Evolutionary conservation across 2,888 invertebrate species (phyloP).

Genomic region (Octodonta nipae): DNA sequence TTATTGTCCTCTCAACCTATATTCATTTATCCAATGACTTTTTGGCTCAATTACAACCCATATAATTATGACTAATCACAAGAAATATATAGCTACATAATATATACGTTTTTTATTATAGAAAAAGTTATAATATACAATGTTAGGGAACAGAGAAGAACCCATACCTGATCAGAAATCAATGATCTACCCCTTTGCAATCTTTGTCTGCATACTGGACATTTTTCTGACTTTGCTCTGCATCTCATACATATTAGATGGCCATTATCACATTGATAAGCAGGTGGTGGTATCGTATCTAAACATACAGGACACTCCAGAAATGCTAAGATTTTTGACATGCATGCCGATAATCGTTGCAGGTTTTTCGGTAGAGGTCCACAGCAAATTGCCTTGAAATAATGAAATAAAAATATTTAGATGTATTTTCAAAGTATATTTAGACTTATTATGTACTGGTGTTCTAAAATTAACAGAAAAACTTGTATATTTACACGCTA

Average conservation of each 20-base stretch:
- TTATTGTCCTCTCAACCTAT: too few species aligned
- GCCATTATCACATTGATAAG: constrained; percentile 52
- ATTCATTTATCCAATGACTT: too few species aligned
- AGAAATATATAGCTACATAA: too few species aligned
- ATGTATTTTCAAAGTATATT: too few species aligned
- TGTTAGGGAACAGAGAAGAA: background rate
- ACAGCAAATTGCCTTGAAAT: constrained; percentile 37
- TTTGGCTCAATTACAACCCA: too few species aligned
- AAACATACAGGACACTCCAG: constrained; percentile 54
- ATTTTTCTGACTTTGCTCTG: constrained; percentile 44
- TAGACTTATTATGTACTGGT: too few species aligned
- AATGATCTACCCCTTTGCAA: constrained; percentile 40
- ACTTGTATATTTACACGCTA: too few species aligned
- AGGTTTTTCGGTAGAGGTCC: constrained; percentile 43
- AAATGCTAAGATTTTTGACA: constrained; percentile 39
- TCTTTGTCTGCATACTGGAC: constrained; percentile 49
- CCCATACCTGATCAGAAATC: constrained; percentile 42
- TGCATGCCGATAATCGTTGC: constrained; percentile 39
- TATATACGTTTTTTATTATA: too few species aligned
- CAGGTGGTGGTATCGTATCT: constrained; percentile 48
- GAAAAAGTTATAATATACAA: too few species aligned
- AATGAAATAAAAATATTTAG: too few species aligned
- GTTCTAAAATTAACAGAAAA: too few species aligned
- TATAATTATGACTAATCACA: too few species aligned
- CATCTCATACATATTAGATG: constrained; percentile 50